Percentiles rank a stretch among this genome's conserved stretches.
phyloP scores from a whole-genome alignment of 2,888 invertebrate species.

The Xestobium rufovillosum region DNA sequence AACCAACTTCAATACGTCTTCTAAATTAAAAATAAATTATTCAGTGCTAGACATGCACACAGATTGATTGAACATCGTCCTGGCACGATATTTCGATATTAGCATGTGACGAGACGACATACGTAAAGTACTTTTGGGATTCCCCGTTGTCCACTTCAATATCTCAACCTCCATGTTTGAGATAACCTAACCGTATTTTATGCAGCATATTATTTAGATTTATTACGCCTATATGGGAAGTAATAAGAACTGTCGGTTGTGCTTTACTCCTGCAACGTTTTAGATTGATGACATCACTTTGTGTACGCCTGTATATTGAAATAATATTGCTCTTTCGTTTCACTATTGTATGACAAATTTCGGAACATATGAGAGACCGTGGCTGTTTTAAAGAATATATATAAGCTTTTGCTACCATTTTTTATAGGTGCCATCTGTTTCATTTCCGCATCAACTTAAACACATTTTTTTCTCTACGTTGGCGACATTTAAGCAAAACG shows the following conservation, averaged over 20 bases:
- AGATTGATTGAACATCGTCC: conserved; percentile 1
- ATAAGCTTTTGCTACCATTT: too few relatives aligned
- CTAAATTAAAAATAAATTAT: neutral
- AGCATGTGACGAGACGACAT: neutral
- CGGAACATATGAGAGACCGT: neutral
- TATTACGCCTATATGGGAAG: conserved; percentile 39
- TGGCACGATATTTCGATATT: neutral
- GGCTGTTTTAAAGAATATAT: too few relatives aligned
- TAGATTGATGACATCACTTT: conserved; percentile 41
- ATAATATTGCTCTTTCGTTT: conserved; percentile 32
- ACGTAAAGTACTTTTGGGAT: conserved; percentile 25
- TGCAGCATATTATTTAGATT: conserved; percentile 41
- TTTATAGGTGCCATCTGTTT: too few relatives aligned
- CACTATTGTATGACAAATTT: conserved; percentile 31
- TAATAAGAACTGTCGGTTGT: conserved; percentile 37
- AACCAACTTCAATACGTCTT: too few relatives aligned
- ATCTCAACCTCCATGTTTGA: conserved; percentile 28
- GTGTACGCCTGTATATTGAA: conserved; percentile 36
- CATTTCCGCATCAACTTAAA: too few relatives aligned
- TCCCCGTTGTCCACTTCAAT: conserved; percentile 37
- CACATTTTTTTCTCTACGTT: too few relatives aligned
- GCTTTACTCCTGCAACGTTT: conserved; percentile 24
- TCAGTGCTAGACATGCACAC: neutral
- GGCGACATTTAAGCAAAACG: too few relatives aligned
- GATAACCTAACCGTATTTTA: conserved; percentile 32